A percentile compares a stretch with the other conserved stretches of the same genome.
phyloP scores from a whole-genome alignment of 2,113 vertebrate genomes.

The Erythrolamprus reginae region DNA sequence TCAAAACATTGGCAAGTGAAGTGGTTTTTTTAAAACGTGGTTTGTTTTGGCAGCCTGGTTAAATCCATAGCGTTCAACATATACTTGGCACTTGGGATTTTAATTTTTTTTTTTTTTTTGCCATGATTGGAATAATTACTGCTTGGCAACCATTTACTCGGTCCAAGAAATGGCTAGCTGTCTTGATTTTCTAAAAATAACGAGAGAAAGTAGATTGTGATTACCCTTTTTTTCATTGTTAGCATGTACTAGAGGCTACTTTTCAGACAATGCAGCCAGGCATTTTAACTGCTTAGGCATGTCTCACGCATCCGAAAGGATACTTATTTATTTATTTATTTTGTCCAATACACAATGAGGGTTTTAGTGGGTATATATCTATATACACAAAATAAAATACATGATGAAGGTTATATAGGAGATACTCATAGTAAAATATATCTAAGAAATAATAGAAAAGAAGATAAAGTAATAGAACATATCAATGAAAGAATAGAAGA shows the following conservation, averaged over 20 bases:
- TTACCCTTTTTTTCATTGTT: conserved; percentile 9
- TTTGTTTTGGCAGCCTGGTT: conserved; percentile 1
- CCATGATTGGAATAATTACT: conserved; percentile 43
- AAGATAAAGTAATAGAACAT: no score
- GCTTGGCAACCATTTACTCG: conserved; percentile 49
- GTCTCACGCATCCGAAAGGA: neutral
- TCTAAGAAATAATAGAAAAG: no score
- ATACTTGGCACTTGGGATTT: conserved; percentile 6
- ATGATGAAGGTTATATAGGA: no score
- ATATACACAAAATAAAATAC: no score
- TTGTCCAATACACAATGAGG: no score
- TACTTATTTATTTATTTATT: no score
- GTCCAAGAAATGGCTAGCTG: conserved; percentile 41
- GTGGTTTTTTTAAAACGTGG: neutral
- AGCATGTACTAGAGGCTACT: conserved; percentile 2
- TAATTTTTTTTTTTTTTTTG: conserved; percentile 32
- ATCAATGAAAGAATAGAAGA: no score
- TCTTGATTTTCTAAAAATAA: conserved; percentile 57
- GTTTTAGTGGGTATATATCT: no score
- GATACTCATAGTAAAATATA: no score
- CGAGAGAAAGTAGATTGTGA: conserved; percentile 36
- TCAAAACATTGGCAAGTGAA: conserved; percentile 51
- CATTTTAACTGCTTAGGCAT: neutral
- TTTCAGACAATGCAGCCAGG: neutral
- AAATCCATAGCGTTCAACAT: conserved; percentile 30